phyloP scores from a whole-genome alignment of 2,797 vertebrate genomes.

The Eleutherodactylus coqui region DNA sequence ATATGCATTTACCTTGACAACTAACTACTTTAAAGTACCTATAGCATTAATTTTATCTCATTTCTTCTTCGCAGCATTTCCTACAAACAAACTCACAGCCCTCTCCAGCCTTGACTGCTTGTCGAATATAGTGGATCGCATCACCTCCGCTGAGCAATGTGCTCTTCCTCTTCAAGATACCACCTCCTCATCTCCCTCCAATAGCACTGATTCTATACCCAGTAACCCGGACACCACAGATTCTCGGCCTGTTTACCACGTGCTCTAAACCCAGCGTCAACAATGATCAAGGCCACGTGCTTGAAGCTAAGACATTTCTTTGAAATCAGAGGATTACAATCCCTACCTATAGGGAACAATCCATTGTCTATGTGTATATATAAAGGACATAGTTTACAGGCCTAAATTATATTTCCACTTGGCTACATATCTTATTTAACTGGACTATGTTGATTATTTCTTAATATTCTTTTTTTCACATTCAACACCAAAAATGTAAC shows the following conservation, averaged over 20 bases:
- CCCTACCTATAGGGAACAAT: slow-evolving; percentile 19
- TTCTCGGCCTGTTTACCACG: slow-evolving; percentile 89
- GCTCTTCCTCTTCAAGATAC: slow-evolving; percentile 74
- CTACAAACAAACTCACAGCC: slow-evolving; percentile 75
- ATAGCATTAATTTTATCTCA: background rate
- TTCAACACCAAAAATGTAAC: background rate
- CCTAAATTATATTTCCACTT: slow-evolving; percentile 74
- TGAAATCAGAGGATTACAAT: slow-evolving; percentile 22
- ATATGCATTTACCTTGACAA: background rate
- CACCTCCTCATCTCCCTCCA: slow-evolving; percentile 76
- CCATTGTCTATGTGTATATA: slow-evolving; percentile 69
- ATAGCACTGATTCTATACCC: slow-evolving; percentile 85
- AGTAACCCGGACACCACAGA: slow-evolving; percentile 82
- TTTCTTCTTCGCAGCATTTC: slow-evolving; percentile 72
- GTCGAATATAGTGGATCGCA: slow-evolving; percentile 95
- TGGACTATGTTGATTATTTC: slow-evolving; percentile 45
- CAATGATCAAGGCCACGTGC: background rate
- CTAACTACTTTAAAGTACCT: background rate
- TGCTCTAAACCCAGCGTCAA: slow-evolving; percentile 79
- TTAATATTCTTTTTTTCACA: slow-evolving; percentile 24
- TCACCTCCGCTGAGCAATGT: slow-evolving; percentile 81
- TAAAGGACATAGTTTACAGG: slow-evolving; percentile 80
- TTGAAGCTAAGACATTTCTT: slow-evolving; percentile 15
- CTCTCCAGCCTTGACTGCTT: slow-evolving; percentile 94
- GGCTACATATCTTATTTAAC: slow-evolving; percentile 69